Evolutionary conservation across 1,140 invertebrate genomes (phyloP), one percentile per base, ranked within the genome.

Genomic region (Scaptomyza graminum): DNA sequence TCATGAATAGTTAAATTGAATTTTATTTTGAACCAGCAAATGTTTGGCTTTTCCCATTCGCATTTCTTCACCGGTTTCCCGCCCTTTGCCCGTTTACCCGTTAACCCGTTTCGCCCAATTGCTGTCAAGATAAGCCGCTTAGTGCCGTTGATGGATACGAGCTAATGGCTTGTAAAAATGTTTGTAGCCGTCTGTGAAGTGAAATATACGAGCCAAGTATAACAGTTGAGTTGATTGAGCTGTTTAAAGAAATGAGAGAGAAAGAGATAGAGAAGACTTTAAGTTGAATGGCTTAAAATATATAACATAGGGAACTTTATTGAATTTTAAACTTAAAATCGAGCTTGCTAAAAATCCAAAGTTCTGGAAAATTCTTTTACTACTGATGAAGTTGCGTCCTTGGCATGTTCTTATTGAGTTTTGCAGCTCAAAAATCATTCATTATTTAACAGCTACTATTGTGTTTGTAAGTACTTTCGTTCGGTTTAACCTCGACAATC

Each of bases 121-220:
- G 22, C 49, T 59, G 55, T 18, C 55, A 41, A 78, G 79, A 82
- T 82, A 83, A 82, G 81, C 79, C 70, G 79, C 79, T 82, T 83
- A 82, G 65, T 46, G 41, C 15, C 43, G 60, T 64, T 82, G 79
- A 82, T 82, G 69, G 79, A 71, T 79, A 63, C 74, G 49, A 79
- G 79, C 70, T 79, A 82, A 82, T 82, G 79, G 79, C 65, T 83
- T 83, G 79, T 82, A 65, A 79, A 83, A 82, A 81, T 83, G 69
- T 70, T 66, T 74, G 46, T 62, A 70, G 64, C 25, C 55, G 9
- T 22, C 52, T 37, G 25, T 54, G 61, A 43, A 66, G 77, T 63
- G 66, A 76, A 76, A 76, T 80, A 71, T 66, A 63, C 43, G 50
- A 74, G 60, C 12, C 63, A 50, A 39, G 60, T 25, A 16, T 9